Evolutionary conservation across 2,888 invertebrate species (phyloP).

Genomic region (Timema podura): DNA sequence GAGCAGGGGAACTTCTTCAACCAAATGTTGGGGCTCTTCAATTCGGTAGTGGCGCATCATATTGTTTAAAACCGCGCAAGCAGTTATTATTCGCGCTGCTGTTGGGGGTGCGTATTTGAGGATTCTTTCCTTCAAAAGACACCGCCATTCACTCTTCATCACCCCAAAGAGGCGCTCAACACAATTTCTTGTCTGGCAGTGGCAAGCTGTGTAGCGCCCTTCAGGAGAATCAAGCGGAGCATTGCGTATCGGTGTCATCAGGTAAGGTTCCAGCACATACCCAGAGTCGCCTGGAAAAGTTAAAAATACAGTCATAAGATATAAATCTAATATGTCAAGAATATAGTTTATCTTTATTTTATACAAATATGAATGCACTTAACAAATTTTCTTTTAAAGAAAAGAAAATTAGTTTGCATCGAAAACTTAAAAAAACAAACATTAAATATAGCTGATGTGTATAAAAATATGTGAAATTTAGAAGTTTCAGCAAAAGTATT

Average conservation of each 20-base stretch:
- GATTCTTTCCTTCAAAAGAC: background rate
- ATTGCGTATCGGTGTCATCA: background rate
- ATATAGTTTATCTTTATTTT: no score
- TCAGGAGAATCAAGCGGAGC: background rate
- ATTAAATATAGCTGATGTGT: no score
- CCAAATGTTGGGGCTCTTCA: background rate
- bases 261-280: conserved; percentile 3
- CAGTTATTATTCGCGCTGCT: background rate
- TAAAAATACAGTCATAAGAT: no score
- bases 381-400: no score
- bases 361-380: no score
- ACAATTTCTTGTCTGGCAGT: background rate
- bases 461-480: no score
- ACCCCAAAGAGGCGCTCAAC: conserved; percentile 6
- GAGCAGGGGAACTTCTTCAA: background rate
- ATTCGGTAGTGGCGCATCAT: conserved; percentile 8
- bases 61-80: conserved; percentile 7
- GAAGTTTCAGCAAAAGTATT: no score
- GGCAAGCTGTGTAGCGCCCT: background rate
- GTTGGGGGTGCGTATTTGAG: background rate
- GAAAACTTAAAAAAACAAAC: no score
- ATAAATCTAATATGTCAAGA: no score
- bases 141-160: background rate
- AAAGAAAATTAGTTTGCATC: no score
- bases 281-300: conserved; percentile 2